Evolutionary conservation across 92 coral and sea anemone genomes (phyloP), one percentile per base, ranked within the genome.

Genomic region (Zoanthus gigantus): DNA sequence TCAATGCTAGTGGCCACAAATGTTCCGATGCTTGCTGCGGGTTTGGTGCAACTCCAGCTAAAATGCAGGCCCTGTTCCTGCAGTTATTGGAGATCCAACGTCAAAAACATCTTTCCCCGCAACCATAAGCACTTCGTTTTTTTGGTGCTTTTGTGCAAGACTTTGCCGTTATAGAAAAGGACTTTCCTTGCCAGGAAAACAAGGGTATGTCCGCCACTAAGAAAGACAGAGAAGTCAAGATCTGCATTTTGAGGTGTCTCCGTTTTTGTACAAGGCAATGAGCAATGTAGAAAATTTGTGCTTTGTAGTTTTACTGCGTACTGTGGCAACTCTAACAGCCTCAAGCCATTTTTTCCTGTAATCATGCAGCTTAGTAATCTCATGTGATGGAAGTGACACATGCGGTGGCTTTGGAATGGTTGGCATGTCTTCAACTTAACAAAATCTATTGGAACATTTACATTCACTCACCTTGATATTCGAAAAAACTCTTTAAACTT

Each of bases 291-390:
- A 7, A 88, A 88, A 88, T 79, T 6, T 88, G 80, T 79, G 90
- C 74, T 77, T 80, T 54, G 90, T 79, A 69, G 90, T 88, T 57
- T 79, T 87, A 72, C 74, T 88, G 73, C 86, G 80, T 29, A 88
- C 90, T 73, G 86, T 79, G 90, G 87, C 90, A 79, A 88, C 90
- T 79, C 87, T 68, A 61, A 88, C 87, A 71, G 90, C 60, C 82
- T 88, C 90, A 66, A 88, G 86, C 90, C 90, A 66, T 52, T 87
- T 78, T 79, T 79, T 79, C 90, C 90, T 77, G 88, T 84, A 84
- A 53, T 87, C 90, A 53, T 87, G 86, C 79, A 87, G 85, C 90
- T 79, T 87, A 32, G 86, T 72, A 67, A 87, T 87, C 72, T 79
- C 90, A 67, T 67, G 85, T 16, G 86, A 87, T 87, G 77, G 79